Base-by-base conservation (phyloP, 2,113 vertebrate genomes). In the Microcebus murinus region DNA sequence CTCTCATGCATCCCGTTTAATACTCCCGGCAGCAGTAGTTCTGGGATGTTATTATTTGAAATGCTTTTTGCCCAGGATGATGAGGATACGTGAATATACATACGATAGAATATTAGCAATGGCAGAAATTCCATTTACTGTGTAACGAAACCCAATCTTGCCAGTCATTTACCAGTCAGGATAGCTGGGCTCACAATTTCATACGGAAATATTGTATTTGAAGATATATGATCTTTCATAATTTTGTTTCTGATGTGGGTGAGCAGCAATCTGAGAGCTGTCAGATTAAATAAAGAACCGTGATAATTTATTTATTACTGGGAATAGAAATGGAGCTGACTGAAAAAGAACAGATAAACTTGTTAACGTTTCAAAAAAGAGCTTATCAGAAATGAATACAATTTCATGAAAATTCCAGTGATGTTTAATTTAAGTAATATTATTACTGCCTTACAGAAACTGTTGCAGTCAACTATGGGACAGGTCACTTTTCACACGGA, bases 371-470 rank as follows among this genome's bases (percentile, higher is more conserved):
- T 92, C 11, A 20, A 17, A 61, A 57, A 79, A 68, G 39, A 81
- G 52, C 59, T 82, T 68, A 57, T 67, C 86, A 87, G 86, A 87
- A 91, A 63, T 61, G 13, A 88, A 63, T 23, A 57, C 36, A 63
- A 50, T 94, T 92, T 82, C 42, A 59, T 93, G 65, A 94, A 76
- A 39, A 88, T 68, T 83, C 23, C 55, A 88, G 1, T 27, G 9
- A n/a, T 63, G 29, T 92, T 94, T 87, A 90, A 84, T 73, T 83
- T 93, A 85, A 31, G 17, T 81, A 71, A 77, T 79, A 80, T 87
- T 80, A 68, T 68, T 67, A 42, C 36, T 29, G 34, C n/a, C 27
- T 94, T 5, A 27, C 27, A 77, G 87, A 92, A 92, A 73, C 6
- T 1, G 39, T 71, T 85, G 23, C 23, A 21, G 12, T 48, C n/a